phyloP scores from a whole-genome alignment of 1,140 invertebrate genomes.

The Tyrophagus putrescentiae region DNA sequence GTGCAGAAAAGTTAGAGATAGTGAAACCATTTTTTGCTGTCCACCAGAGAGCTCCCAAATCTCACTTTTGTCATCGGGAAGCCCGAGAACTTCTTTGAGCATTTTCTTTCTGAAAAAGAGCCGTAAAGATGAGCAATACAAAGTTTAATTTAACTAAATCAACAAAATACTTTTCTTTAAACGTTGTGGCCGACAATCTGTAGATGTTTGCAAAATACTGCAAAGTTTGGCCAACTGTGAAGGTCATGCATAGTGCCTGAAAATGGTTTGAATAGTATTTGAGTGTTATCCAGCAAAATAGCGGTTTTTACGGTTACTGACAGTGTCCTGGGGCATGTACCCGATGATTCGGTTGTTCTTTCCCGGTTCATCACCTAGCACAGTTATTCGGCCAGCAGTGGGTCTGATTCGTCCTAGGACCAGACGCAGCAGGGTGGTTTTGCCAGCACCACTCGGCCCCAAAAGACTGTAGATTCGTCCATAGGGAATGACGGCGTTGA shows the following conservation, averaged over 20 bases:
- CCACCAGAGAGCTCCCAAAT: conserved; percentile 56
- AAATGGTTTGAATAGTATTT: too few species aligned
- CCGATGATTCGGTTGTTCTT: conserved; percentile 67
- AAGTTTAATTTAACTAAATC: conserved; percentile 60
- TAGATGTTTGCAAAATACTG: conserved; percentile 92
- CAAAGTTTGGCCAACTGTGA: conserved; percentile 85
- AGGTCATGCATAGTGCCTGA: conserved; percentile 82
- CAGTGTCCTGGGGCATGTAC: conserved; percentile 77
- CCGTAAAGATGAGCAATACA: conserved; percentile 22
- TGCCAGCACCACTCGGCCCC: conserved; percentile 47
- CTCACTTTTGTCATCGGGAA: conserved; percentile 42
- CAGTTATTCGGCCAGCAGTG: not conserved
- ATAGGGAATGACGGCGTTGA: conserved; percentile 8
- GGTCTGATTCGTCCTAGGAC: conserved; percentile 24
- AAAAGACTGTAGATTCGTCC: conserved; percentile 27
- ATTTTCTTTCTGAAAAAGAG: conserved; percentile 51
- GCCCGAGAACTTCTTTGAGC: conserved; percentile 68
- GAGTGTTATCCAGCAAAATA: too few species aligned
- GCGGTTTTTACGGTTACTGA: too few species aligned
- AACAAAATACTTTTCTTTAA: conserved; percentile 38
- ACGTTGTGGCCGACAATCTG: conserved; percentile 46
- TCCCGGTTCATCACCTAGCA: conserved; percentile 15
- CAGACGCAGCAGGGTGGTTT: conserved; percentile 36
- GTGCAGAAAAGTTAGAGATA: conserved; percentile 78
- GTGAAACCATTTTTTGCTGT: conserved; percentile 75